Evolutionary conservation across 2,113 vertebrate genomes (phyloP), one percentile per base, ranked within the genome.

Genomic region (Amazona vittata): DNA sequence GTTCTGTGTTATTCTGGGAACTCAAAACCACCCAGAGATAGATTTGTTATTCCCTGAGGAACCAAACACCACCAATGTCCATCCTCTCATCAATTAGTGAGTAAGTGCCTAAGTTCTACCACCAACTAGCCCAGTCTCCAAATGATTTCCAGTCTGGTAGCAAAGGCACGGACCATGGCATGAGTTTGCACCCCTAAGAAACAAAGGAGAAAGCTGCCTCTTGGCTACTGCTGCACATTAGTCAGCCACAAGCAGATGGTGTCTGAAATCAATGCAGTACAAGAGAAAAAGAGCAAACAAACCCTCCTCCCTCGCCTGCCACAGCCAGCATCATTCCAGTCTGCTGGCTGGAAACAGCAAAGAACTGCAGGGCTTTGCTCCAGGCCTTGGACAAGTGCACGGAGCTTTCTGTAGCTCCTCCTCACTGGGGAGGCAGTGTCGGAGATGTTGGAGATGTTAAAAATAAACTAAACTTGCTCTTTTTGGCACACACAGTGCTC

Each of bases 221-320:
- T 86, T 95, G 85, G 93, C 87, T 90, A 70, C 79, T 77, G 88
- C 71, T 86, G 46, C 76, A 43, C 43, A 74, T 94, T 65, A 85
- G 75, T 83, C 92, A 92, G 52, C 71, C 68, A 71, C 44, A 69
- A 81, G 71, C 93, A 96, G 93, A 94, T 90, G 92, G 92, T 81
- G 73, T 55, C 90, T 91, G 63, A 86, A 96, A 91, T 43, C 63
- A 50, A 28, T 19, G 46, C 76, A 55, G 46, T 29, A 49, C n/a
- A 29, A 77, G 43, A 83, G 49, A 33, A 73, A 93, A 95, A 88
- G 92, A 92, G 83, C 83, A 93, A 92, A 83, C 53, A 93, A 64
- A 9, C 14, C 35, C 52, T 87, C 71, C 44, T 90, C 59, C 78
- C 63, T 93, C 0, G 22, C 75, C 78, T 60, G 75, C 67, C 57